phyloP scores from a whole-genome alignment of 2,888 invertebrate genomes.

The Nomada goodeniana region DNA sequence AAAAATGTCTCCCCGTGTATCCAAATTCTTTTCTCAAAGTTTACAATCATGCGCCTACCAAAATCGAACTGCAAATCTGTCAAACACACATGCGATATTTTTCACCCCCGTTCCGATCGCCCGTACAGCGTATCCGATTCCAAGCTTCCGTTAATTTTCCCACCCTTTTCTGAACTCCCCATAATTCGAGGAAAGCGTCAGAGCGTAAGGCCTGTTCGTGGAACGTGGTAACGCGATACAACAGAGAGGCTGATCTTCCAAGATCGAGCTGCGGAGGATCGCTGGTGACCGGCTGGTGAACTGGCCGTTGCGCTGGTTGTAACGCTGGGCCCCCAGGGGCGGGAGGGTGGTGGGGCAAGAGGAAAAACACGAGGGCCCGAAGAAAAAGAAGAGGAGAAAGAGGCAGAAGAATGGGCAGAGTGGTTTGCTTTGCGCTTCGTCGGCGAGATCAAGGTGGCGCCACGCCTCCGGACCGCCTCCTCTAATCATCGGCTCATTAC shows the following conservation, averaged over 20 bases:
- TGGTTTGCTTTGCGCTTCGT: conserved; percentile 77
- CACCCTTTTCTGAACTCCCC: not conserved
- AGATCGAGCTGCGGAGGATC: conserved; percentile 54
- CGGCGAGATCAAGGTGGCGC: conserved; percentile 82
- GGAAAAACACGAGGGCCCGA: conserved; percentile 55
- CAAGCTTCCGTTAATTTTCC: not conserved
- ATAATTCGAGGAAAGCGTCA: conserved; percentile 35
- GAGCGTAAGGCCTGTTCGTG: conserved; percentile 28
- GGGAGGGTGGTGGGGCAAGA: conserved; percentile 49
- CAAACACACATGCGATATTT: too few relatives aligned
- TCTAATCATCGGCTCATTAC: conserved; percentile 84
- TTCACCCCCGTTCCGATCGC: too few relatives aligned
- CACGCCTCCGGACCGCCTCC: conserved; percentile 84
- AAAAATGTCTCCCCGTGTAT: too few relatives aligned
- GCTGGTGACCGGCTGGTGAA: conserved; percentile 56
- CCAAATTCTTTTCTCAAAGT: too few relatives aligned
- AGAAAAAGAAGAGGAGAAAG: conserved; percentile 45
- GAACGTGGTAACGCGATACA: conserved; percentile 49
- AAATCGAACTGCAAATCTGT: too few relatives aligned
- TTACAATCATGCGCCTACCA: too few relatives aligned
- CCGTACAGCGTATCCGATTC: not conserved
- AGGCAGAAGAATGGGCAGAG: conserved; percentile 61
- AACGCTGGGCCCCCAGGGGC: conserved; percentile 38
- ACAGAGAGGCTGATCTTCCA: conserved; percentile 29
- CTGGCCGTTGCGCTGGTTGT: conserved; percentile 23